Base-by-base conservation (phyloP, 1,140 invertebrate species). In the Drosophila pectinifera region DNA sequence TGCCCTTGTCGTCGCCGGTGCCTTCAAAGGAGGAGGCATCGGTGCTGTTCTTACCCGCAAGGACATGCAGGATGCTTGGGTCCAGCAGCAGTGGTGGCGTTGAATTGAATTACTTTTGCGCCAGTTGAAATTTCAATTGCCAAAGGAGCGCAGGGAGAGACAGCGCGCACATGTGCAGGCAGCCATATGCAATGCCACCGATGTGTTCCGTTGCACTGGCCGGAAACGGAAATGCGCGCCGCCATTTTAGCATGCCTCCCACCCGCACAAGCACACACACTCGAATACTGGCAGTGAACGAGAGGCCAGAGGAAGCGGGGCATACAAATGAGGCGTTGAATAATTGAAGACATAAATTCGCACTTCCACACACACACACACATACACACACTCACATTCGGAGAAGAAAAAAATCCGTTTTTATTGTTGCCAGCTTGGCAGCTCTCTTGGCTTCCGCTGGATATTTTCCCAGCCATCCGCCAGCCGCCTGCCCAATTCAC, bases 321-420 rank as follows among this genome's bases (percentile, higher is more conserved):
- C 73, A 89, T 80, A 77, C 80, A 88, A 88, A 88, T 88, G 84
- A 88, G 80, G 84, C 80, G 84, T 88, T 88, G 84, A 88, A 88
- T 88, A 88, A 88, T 88, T 88, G 85, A 88, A 88, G 84, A 88
- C 84, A 89, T 88, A 90, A 88, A 89, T 88, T 88, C 84, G 85
- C 85, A 88, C 84, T 89, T 88, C 84, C 80, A 74, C 63, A 74
- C 24, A 68, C 22, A 22, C 22, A 22, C 22, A 22, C 34, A 79
- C 73, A 73, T 38, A 42, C 48, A 34, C 8, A 45, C 11, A n/a
- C n/a, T n/a, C n/a, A n/a, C n/a, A n/a, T n/a, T n/a, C n/a, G 39
- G 13, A 48, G 13, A 36, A 42, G 31, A 45, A 68, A 74, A 78
- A 81, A 56, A 41, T 59, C 42, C 24, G 34, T 72, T 74, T 86